phyloP scores from a whole-genome alignment of 2,797 vertebrate species.

The Eospalax fontanierii region DNA sequence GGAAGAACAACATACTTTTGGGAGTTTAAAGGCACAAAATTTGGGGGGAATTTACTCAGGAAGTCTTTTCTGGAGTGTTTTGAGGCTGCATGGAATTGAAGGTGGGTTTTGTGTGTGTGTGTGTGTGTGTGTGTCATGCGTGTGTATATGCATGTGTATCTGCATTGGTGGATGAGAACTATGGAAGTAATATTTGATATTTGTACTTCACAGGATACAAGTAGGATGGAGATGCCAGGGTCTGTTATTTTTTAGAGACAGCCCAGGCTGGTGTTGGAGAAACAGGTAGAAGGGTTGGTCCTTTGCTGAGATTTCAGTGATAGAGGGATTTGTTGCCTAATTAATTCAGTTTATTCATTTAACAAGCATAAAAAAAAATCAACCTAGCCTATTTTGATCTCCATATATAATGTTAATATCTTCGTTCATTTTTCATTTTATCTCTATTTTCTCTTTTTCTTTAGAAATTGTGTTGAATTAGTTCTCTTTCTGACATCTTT shows the following conservation, averaged over 20 bases:
- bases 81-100: not conserved
- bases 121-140: not conserved
- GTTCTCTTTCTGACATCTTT: conserved; percentile 47
- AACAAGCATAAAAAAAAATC: not conserved
- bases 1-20: not conserved
- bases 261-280: not conserved
- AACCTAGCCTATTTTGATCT: conserved; percentile 14
- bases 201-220: not conserved
- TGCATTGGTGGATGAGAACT: not conserved
- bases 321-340: not conserved
- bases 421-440: not conserved
- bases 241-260: not conserved
- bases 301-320: not conserved
- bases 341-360: conserved; percentile 8
- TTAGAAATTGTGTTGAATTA: conserved; percentile 6
- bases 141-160: not conserved
- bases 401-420: conserved; percentile 48
- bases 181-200: not conserved
- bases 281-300: not conserved
- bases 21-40: not conserved
- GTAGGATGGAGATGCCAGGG: not conserved
- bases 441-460: conserved; percentile 6
- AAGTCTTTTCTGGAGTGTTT: conserved; percentile 26
- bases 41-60: not conserved
- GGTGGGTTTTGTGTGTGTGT: not conserved